A percentile compares a stretch with the other conserved stretches of the same genome.
Conservation (phyloP, 1,140 invertebrate genomes). For the Halesus radiatus region DNA sequence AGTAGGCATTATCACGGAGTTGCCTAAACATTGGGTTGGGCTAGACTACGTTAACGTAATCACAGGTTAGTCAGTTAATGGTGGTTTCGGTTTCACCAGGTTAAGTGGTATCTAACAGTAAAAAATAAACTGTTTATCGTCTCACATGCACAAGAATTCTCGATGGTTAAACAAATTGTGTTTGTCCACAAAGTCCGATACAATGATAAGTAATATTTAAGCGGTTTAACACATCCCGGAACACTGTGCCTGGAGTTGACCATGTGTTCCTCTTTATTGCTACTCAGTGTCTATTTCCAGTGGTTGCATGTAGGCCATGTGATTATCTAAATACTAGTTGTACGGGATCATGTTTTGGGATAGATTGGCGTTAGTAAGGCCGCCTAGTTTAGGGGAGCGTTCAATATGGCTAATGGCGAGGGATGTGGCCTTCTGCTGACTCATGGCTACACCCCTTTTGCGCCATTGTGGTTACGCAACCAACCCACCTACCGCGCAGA, state of each 20-base stretch:
- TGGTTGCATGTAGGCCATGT: constrained; percentile 6
- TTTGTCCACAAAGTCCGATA: too few relatives aligned
- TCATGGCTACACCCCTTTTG: constrained; percentile 26
- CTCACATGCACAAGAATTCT: too few relatives aligned
- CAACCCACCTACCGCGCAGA: constrained; percentile 1
- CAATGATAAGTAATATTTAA: background rate
- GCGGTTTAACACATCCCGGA: background rate
- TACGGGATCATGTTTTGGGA: constrained; percentile 11
- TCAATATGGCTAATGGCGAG: constrained; percentile 42
- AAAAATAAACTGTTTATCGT: too few relatives aligned
- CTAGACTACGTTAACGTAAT: too few relatives aligned
- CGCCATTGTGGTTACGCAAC: constrained; percentile 23
- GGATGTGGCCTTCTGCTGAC: constrained; percentile 24
- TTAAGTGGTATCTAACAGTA: too few relatives aligned
- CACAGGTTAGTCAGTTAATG: too few relatives aligned
- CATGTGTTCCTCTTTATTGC: constrained; percentile 7
- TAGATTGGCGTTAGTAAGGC: constrained; percentile 14
- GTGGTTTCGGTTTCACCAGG: too few relatives aligned
- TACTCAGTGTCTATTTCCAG: constrained; percentile 11
- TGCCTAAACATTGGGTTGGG: too few relatives aligned
- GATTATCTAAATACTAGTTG: background rate
- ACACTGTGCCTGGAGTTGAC: background rate
- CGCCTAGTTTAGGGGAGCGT: constrained; percentile 38
- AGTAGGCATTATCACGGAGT: too few relatives aligned
- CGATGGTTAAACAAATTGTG: too few relatives aligned